Percentiles rank a stretch among this genome's conserved stretches.
These are phyloP conservation scores for Hydractinia symbiolongicarpus DNA, from an alignment of 30 jellyfish, hydroid and myxozoan genomes.

Conservation along the genomic window DNA sequence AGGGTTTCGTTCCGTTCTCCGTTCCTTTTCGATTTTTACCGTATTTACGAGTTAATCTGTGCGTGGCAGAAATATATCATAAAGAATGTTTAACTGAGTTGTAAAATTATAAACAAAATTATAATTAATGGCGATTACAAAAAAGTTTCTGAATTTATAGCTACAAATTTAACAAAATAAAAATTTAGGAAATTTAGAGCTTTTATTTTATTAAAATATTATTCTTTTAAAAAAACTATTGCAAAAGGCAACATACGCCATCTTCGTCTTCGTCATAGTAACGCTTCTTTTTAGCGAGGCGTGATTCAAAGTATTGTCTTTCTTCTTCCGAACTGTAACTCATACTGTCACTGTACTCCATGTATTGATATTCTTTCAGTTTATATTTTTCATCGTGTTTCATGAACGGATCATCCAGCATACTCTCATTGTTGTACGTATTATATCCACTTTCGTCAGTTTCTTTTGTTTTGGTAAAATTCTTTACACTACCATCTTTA, in stretches of 20 bases:
- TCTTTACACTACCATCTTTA: constrained; percentile 11
- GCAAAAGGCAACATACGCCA: constrained; percentile 24
- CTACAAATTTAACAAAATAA: too few relatives aligned
- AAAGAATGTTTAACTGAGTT: too few relatives aligned
- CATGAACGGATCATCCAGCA: constrained; percentile 1
- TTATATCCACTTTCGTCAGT: constrained; percentile 20
- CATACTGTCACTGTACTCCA: constrained; percentile 26
- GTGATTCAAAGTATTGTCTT: constrained; percentile 19
- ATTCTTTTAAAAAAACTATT: background rate
- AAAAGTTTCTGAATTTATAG: too few relatives aligned
- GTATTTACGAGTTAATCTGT: too few relatives aligned
- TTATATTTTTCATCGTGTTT: constrained; percentile 15
- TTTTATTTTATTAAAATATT: too few relatives aligned
- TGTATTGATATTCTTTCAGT: constrained; percentile 26
- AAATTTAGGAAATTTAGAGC: too few relatives aligned
- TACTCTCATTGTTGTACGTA: constrained; percentile 16
- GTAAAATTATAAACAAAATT: too few relatives aligned
- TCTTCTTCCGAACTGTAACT: constrained; percentile 27
- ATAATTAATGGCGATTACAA: too few relatives aligned
- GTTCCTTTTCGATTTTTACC: too few relatives aligned
- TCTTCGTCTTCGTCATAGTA: constrained; percentile 17
- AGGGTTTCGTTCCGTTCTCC: too few relatives aligned
- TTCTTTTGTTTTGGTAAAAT: constrained; percentile 7
- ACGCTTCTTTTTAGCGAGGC: constrained; percentile 3
- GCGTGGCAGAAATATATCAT: too few relatives aligned